phyloP scores from a whole-genome alignment of 2,113 vertebrate genomes.

The Aleadryas rufinucha region DNA sequence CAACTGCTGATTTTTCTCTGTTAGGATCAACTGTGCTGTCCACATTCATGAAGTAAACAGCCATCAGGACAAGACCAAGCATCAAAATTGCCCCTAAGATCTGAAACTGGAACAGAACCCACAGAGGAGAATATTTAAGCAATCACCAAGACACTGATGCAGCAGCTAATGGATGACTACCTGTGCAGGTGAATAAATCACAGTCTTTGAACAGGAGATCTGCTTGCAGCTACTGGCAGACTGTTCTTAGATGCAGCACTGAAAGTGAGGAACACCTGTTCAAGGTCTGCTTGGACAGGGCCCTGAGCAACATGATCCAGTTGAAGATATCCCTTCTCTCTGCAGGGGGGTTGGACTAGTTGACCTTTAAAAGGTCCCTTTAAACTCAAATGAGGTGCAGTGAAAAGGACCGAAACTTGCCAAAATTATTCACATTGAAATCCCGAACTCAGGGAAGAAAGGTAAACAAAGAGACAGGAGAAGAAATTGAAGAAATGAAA shows the following conservation, averaged over 20 bases:
- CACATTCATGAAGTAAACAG: not conserved
- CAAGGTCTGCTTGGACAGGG: not conserved
- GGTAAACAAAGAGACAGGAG: not conserved
- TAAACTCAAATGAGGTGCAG: not conserved
- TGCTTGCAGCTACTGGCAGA: not conserved
- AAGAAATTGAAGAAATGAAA: not conserved
- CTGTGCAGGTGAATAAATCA: not conserved
- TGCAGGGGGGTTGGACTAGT: not conserved
- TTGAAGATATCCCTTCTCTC: not conserved
- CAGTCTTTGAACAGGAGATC: not conserved
- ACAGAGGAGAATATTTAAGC: not conserved
- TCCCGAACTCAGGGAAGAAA: not conserved
- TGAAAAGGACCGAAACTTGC: not conserved
- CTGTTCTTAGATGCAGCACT: not conserved
- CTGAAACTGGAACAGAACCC: slow-evolving; percentile 1
- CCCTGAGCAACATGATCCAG: not conserved
- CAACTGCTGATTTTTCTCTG: not conserved
- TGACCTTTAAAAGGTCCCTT: not conserved
- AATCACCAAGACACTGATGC: not conserved
- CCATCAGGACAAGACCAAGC: not conserved
- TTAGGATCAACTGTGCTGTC: not conserved
- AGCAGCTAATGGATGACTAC: not conserved
- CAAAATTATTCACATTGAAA: not conserved
- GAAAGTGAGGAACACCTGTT: not conserved
- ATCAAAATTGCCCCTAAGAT: not conserved